Conservation (phyloP, 2,113 vertebrate genomes). For the Oreotrochilus melanogaster region DNA sequence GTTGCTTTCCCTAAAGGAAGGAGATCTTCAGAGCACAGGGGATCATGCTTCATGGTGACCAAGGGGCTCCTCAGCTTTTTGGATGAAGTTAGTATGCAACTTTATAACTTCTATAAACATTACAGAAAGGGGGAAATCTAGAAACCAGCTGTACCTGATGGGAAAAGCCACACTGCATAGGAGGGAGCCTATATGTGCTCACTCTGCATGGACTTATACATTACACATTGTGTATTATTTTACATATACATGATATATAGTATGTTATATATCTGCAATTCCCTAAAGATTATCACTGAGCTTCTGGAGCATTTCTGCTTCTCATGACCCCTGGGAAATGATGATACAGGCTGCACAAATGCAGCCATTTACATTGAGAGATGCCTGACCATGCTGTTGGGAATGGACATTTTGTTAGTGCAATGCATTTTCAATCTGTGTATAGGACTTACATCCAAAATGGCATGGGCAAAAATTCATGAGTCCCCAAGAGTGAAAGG, state of each 20-base stretch:
- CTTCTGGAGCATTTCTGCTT: neutral
- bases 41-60: neutral
- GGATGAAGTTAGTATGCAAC: neutral
- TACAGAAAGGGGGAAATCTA: neutral
- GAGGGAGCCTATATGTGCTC: neutral
- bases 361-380: neutral
- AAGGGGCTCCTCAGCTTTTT: neutral
- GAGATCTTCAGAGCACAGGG: neutral
- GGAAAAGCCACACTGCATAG: neutral
- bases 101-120: neutral
- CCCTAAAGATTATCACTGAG: neutral
- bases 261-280: neutral
- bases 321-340: neutral
- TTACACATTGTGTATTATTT: no score
- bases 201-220: no score
- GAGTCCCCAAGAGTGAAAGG: neutral
- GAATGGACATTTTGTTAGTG: neutral
- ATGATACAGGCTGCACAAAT: neutral
- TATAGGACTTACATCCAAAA: neutral
- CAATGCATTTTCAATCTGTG: neutral
- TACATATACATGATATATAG: neutral
- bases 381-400: neutral
- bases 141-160: neutral
- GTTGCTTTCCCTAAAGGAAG: neutral
- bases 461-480: neutral